A percentile compares a stretch with the other conserved stretches of the same genome.
phyloP scores from a whole-genome alignment of 2,888 invertebrate genomes.

The Xanthorhoe designata region DNA sequence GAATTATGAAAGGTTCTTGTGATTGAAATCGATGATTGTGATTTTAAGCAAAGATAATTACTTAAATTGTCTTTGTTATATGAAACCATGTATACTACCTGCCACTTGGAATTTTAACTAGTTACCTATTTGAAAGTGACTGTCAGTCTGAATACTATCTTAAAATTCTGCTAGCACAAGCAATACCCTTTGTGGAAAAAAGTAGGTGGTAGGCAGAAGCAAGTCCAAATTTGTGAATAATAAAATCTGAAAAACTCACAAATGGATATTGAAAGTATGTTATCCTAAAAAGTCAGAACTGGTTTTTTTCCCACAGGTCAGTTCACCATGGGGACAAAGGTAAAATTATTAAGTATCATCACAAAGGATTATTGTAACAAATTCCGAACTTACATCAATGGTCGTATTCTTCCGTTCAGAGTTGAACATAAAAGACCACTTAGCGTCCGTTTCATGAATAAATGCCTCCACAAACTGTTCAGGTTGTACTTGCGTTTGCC shows the following conservation, averaged over 20 bases:
- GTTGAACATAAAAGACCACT: conserved; percentile 87
- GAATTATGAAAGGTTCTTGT: not conserved
- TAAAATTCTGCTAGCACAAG: too few relatives aligned
- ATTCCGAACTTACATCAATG: conserved; percentile 69
- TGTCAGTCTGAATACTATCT: too few relatives aligned
- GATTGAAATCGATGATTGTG: not conserved
- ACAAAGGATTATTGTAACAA: conserved; percentile 3
- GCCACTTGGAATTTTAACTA: too few relatives aligned
- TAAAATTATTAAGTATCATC: not conserved
- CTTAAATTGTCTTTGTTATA: too few relatives aligned
- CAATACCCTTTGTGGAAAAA: too few relatives aligned
- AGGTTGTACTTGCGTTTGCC: conserved; percentile 69
- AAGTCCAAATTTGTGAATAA: too few relatives aligned
- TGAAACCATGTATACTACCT: too few relatives aligned
- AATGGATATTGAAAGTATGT: too few relatives aligned
- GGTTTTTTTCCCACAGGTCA: not conserved
- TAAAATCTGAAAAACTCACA: too few relatives aligned
- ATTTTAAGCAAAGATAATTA: not conserved
- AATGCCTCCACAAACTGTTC: conserved; percentile 81
- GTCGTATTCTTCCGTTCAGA: conserved; percentile 76
- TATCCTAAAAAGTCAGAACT: too few relatives aligned
- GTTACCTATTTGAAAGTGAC: too few relatives aligned
- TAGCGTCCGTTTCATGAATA: conserved; percentile 88
- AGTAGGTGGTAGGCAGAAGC: too few relatives aligned
- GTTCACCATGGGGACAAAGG: not conserved